Percentiles rank a stretch among this genome's conserved stretches.
phyloP scores from a whole-genome alignment of 2,888 invertebrate genomes.

The Diadegma fenestrale region DNA sequence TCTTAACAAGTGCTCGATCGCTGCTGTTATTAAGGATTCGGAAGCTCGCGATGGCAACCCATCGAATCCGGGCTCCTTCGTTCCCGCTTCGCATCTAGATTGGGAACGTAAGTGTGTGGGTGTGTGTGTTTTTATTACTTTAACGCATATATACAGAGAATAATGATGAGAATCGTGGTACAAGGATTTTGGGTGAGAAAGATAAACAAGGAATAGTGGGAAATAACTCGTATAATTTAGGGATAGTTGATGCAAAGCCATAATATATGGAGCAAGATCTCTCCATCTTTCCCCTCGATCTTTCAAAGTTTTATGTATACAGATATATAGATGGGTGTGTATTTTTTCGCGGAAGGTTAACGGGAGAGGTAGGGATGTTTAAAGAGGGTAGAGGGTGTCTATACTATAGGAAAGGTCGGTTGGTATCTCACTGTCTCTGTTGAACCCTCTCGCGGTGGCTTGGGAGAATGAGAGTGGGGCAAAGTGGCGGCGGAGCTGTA shows the following conservation, averaged over 20 bases:
- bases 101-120: not conserved
- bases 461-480: conserved; percentile 73
- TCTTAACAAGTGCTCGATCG: conserved; percentile 54
- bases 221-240: conserved; percentile 16
- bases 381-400: conserved; percentile 51
- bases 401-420: conserved; percentile 25
- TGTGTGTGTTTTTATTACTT: not conserved
- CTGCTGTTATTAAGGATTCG: conserved; percentile 34
- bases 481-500: conserved; percentile 80
- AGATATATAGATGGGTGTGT: not conserved
- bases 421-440: conserved; percentile 35
- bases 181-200: conserved; percentile 10
- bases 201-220: conserved; percentile 24
- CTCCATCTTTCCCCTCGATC: conserved; percentile 23
- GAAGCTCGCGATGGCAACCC: conserved; percentile 5
- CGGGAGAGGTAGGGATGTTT: conserved; percentile 24
- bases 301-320: not conserved
- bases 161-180: conserved; percentile 8
- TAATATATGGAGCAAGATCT: conserved; percentile 29
- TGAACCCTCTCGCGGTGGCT: conserved; percentile 34
- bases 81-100: conserved; percentile 18
- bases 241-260: conserved; percentile 19
- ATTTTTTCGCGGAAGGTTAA: not conserved
- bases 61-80: conserved; percentile 24
- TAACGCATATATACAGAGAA: not conserved